phyloP scores from a whole-genome alignment of 2,113 vertebrate genomes.

The Percina caprodes region DNA sequence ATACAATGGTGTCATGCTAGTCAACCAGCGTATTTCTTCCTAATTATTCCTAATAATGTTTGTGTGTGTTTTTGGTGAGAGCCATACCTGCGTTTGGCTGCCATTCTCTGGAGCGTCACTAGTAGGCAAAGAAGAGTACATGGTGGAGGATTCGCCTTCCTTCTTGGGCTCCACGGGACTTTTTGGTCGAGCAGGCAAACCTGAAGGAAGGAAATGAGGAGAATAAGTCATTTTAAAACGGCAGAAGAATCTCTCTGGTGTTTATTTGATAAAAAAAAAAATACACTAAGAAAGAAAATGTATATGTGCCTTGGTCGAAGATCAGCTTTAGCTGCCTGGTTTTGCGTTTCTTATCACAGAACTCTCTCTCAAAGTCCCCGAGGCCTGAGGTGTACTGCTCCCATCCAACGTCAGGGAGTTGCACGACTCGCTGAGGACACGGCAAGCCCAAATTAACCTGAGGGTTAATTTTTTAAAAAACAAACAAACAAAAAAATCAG shows the following conservation, averaged over 20 bases:
- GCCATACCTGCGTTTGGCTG: slow-evolving; percentile 89
- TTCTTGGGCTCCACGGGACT: slow-evolving; percentile 94
- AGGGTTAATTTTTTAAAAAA: not conserved
- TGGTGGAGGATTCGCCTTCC: slow-evolving; percentile 89
- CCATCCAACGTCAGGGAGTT: slow-evolving; percentile 96
- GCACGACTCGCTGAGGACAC: slow-evolving; percentile 95
- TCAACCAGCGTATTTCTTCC: no score
- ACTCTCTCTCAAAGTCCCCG: slow-evolving; percentile 95
- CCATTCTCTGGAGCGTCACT: slow-evolving; percentile 92
- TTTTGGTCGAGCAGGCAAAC: slow-evolving; percentile 94
- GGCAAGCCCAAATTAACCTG: slow-evolving; percentile 94
- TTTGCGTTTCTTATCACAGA: slow-evolving; percentile 95
- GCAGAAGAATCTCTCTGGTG: not conserved
- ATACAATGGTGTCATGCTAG: no score
- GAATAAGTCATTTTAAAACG: not conserved
- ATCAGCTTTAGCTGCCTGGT: slow-evolving; percentile 94
- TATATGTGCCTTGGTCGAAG: slow-evolving; percentile 92
- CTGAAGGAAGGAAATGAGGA: slow-evolving; percentile 58
- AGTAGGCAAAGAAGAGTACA: slow-evolving; percentile 93
- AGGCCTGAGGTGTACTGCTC: slow-evolving; percentile 98
- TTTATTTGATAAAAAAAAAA: not conserved
- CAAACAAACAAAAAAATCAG: no score
- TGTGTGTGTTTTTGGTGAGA: slow-evolving; percentile 1
- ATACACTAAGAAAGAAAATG: not conserved
- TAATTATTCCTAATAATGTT: no score